Conservation (phyloP, 2,888 invertebrate genomes). For the Pheosia tremula region DNA sequence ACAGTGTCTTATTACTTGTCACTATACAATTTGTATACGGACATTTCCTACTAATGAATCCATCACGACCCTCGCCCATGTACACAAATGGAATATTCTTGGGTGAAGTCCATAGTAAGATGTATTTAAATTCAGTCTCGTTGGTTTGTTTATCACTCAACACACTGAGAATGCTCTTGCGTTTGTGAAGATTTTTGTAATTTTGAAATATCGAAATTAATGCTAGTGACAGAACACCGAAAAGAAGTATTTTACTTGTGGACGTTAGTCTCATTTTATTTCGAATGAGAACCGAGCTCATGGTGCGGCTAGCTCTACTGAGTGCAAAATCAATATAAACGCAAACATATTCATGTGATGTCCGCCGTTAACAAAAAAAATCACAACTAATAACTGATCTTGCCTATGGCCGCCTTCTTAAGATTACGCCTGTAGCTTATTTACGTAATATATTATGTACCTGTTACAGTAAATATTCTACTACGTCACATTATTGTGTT, state of each 20-base stretch:
- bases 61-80: slow-evolving; percentile 44
- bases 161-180: neutral
- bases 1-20: slow-evolving; percentile 45
- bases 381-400: neutral
- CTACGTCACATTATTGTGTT: too few relatives aligned
- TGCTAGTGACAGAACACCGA: neutral
- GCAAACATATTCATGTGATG: neutral
- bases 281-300: neutral
- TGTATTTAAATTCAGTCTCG: slow-evolving; percentile 43
- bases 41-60: slow-evolving; percentile 56
- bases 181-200: slow-evolving; percentile 7
- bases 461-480: too few relatives aligned
- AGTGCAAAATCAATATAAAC: neutral
- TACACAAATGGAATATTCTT: slow-evolving; percentile 48
- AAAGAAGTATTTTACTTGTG: slow-evolving; percentile 2
- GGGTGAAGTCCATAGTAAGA: slow-evolving; percentile 54
- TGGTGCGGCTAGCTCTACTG: neutral
- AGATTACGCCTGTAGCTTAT: neutral
- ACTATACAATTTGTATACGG: slow-evolving; percentile 62
- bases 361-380: slow-evolving; percentile 1
- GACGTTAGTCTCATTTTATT: slow-evolving; percentile 4
- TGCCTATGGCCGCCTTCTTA: neutral
- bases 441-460: neutral
- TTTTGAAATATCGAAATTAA: slow-evolving; percentile 6
- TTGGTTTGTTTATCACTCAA: slow-evolving; percentile 3